Evolutionary conservation across 1,140 invertebrate species (phyloP).

Genomic region (Lepidotrigona ventralis): DNA sequence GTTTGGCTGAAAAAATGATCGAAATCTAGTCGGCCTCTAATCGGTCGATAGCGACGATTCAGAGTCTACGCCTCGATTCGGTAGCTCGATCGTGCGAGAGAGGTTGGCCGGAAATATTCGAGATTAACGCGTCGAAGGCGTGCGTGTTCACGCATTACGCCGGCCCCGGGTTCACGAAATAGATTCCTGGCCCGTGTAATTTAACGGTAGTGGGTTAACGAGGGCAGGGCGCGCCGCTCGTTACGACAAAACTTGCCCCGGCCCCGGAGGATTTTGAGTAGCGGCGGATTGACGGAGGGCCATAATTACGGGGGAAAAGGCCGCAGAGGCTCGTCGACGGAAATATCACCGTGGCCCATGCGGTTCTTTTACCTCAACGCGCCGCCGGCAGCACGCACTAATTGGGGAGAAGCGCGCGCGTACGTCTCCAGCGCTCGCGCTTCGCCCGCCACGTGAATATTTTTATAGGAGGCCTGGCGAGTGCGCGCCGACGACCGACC

Average conservation of each 20-base stretch:
- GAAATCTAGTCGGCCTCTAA: background rate
- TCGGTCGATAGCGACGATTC: background rate
- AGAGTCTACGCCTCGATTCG: background rate
- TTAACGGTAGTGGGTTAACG: constrained; percentile 64
- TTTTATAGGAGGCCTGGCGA: constrained; percentile 62
- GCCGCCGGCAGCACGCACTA: constrained; percentile 74
- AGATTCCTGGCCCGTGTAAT: constrained; percentile 49
- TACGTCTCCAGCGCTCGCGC: constrained; percentile 67
- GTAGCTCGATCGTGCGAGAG: background rate
- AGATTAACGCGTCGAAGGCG: background rate
- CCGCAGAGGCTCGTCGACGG: constrained; percentile 76
- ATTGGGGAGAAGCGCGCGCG: constrained; percentile 76
- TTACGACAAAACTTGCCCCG: constrained; percentile 53
- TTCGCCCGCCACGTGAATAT: constrained; percentile 62
- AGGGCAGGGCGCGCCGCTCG: constrained; percentile 43
- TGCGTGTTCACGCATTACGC: background rate
- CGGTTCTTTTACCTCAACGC: constrained; percentile 74
- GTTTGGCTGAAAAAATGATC: background rate
- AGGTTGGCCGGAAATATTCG: background rate
- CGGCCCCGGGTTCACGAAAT: background rate
- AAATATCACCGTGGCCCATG: constrained; percentile 75
- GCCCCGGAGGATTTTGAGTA: constrained; percentile 53
- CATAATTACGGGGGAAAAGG: constrained; percentile 72
- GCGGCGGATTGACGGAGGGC: constrained; percentile 74
- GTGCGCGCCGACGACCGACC: constrained; percentile 22